Percentiles rank a stretch among this genome's conserved stretches.
Conservation (phyloP, 2,888 invertebrate species). For the Gastracanthus pulcherrimus region DNA sequence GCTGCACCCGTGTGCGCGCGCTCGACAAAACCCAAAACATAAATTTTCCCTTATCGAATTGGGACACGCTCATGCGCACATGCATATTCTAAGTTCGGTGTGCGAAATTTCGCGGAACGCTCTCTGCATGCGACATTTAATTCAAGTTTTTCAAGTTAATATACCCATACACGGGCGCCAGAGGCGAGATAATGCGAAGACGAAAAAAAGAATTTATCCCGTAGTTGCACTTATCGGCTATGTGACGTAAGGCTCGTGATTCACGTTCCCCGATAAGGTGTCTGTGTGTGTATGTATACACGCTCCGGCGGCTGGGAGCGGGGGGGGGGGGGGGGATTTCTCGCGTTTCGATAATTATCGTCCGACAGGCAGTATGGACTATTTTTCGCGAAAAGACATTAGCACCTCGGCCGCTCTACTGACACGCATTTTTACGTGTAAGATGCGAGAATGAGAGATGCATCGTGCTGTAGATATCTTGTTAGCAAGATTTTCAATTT, state of each 20-base stretch:
- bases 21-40: constrained; percentile 26
- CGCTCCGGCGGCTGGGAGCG: neutral
- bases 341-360: constrained; percentile 53
- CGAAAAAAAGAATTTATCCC: constrained; percentile 20
- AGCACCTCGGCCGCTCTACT: constrained; percentile 39
- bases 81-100: neutral
- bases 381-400: constrained; percentile 28
- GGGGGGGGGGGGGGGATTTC: too few relatives aligned
- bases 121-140: constrained; percentile 20
- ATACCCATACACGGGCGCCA: neutral
- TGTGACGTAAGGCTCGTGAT: constrained; percentile 48
- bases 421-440: constrained; percentile 51
- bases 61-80: neutral
- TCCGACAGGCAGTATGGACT: neutral
- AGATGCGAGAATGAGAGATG: neutral
- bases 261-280: constrained; percentile 50
- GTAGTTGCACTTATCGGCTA: constrained; percentile 5
- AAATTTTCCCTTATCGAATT: constrained; percentile 47
- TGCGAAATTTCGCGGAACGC: constrained; percentile 30
- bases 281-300: neutral
- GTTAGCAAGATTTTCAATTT: neutral
- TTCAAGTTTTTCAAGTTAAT: constrained; percentile 24
- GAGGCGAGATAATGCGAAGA: constrained; percentile 7
- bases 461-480: neutral
- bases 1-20: neutral